Evolutionary conservation across 2,113 vertebrate species (phyloP).

Genomic region (Myotis yumanensis): DNA sequence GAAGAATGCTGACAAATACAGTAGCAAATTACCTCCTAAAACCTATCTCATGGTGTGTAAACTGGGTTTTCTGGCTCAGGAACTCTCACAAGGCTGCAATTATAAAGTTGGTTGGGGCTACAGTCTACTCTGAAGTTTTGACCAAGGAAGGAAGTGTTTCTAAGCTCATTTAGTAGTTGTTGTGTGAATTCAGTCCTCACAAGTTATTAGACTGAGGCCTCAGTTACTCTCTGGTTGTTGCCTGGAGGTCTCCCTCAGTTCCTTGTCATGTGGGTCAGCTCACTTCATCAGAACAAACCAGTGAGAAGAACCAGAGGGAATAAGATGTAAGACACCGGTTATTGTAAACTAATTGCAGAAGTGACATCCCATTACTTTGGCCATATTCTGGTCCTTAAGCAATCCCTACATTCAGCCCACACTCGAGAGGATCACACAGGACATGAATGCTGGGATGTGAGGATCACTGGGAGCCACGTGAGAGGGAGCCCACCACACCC

Average conservation of each 20-base stretch:
- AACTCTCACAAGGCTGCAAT: neutral
- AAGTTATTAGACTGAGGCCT: neutral
- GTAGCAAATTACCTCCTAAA: neutral
- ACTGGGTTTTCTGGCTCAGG: neutral
- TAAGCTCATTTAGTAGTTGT: neutral
- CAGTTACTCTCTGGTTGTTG: neutral
- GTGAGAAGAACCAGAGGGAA: neutral
- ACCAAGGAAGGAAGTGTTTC: neutral
- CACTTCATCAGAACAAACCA: neutral
- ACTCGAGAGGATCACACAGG: neutral
- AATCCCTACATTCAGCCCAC: neutral
- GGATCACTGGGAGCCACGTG: too few relatives aligned
- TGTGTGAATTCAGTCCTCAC: neutral
- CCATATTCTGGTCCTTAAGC: neutral
- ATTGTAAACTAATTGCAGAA: neutral
- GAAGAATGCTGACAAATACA: neutral
- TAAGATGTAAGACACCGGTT: neutral
- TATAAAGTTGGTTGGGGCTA: neutral
- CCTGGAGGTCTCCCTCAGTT: neutral
- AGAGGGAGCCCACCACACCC: neutral
- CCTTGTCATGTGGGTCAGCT: neutral
- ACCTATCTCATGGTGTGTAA: neutral
- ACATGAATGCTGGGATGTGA: neutral
- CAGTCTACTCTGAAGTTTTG: neutral
- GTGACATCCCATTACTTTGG: neutral